These are phyloP conservation scores for Spea hammondii DNA, from an alignment of 2,797 vertebrate genomes.

Conservation along the genomic window DNA sequence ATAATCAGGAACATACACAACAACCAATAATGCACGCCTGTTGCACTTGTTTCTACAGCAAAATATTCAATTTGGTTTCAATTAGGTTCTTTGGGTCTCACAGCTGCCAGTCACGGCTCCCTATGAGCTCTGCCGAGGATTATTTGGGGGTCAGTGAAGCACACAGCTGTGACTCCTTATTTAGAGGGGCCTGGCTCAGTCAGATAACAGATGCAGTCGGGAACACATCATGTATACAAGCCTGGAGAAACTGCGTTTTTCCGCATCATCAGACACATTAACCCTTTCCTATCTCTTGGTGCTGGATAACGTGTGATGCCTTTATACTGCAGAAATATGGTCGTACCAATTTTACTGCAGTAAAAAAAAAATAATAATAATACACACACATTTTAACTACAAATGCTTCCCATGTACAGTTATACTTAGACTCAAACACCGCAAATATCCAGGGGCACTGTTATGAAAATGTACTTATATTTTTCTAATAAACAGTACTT, in stretches of 20 bases:
- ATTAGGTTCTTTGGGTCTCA: slow-evolving; percentile 38
- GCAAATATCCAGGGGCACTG: too few species aligned
- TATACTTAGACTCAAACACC: too few species aligned
- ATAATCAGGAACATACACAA: slow-evolving; percentile 26
- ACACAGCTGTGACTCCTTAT: slow-evolving; percentile 46
- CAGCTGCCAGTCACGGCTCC: slow-evolving; percentile 40
- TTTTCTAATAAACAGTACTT: too few species aligned
- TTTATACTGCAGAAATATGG: too few species aligned
- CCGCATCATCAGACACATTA: slow-evolving; percentile 11
- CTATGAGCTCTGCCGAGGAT: slow-evolving; percentile 31
- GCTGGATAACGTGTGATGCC: too few species aligned
- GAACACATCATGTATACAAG: slow-evolving; percentile 38
- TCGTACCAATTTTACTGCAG: too few species aligned
- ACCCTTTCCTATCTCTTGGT: neutral
- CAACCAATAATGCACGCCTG: slow-evolving; percentile 27
- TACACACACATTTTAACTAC: too few species aligned
- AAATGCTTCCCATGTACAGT: too few species aligned
- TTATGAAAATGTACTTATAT: too few species aligned
- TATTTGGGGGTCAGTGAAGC: slow-evolving; percentile 41
- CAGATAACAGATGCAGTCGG: slow-evolving; percentile 44
- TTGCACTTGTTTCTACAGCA: slow-evolving; percentile 40
- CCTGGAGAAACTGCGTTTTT: slow-evolving; percentile 19
- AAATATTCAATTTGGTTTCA: slow-evolving; percentile 38
- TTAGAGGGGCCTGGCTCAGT: slow-evolving; percentile 45
- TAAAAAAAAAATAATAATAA: too few species aligned